A percentile compares a stretch with the other conserved stretches of the same genome.
Evolutionary conservation across 2,797 vertebrate species (phyloP).

Genomic region (Smutsia temminckii): DNA sequence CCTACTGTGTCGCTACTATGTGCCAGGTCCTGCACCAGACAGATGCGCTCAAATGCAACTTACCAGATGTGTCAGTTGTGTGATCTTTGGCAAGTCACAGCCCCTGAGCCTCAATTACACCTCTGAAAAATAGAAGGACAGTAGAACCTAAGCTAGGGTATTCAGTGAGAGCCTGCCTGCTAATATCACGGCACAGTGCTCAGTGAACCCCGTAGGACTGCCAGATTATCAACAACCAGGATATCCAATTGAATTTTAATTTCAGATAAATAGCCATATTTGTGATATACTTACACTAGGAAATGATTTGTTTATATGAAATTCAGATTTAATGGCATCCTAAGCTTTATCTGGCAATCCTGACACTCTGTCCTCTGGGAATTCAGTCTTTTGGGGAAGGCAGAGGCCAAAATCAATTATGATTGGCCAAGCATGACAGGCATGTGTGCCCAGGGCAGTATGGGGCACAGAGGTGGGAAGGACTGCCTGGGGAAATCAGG

Average conservation of each 20-base stretch:
- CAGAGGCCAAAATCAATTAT: neutral
- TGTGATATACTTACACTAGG: neutral
- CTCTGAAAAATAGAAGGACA: neutral
- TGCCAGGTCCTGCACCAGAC: neutral
- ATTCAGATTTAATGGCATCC: neutral
- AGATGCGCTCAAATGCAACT: neutral
- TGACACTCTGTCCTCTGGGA: neutral
- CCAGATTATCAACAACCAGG: neutral
- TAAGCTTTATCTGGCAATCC: neutral
- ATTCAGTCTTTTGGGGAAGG: neutral
- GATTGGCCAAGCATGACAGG: neutral
- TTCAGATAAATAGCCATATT: neutral
- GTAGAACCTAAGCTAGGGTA: neutral
- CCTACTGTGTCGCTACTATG: neutral
- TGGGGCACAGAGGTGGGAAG: neutral
- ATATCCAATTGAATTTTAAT: neutral
- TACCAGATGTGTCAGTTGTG: neutral
- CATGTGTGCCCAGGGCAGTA: neutral
- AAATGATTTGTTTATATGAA: neutral
- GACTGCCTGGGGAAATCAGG: too few relatives aligned
- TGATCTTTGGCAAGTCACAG: neutral
- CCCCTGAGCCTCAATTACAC: neutral
- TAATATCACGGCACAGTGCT: fast-evolving
- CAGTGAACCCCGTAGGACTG: neutral
- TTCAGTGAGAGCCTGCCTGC: neutral